phyloP scores from a whole-genome alignment of 1,140 invertebrate species.

The Diorhabda sublineata region DNA sequence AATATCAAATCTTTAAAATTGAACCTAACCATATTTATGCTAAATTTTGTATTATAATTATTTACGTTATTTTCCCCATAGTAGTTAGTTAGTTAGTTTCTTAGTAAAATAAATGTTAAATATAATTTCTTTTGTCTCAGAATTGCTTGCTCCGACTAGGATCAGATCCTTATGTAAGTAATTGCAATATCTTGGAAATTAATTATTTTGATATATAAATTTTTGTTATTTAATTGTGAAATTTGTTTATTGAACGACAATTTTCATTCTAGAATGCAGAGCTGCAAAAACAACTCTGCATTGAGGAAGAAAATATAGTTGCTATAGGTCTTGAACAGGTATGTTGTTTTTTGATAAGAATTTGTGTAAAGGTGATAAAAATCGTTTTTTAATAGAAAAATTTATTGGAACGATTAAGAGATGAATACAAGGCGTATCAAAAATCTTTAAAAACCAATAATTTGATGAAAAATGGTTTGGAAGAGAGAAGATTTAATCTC shows the following conservation, averaged over 20 bases:
- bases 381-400: conserved; percentile 35
- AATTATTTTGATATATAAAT: background rate
- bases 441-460: conserved; percentile 34
- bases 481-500: conserved; percentile 40
- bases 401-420: conserved; percentile 38
- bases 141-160: conserved; percentile 11
- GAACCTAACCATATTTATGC: too few species aligned
- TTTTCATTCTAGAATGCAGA: conserved; percentile 22
- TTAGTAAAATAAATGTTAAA: too few species aligned
- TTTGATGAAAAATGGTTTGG: conserved; percentile 34
- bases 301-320: conserved; percentile 54
- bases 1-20: too few species aligned
- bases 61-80: too few species aligned
- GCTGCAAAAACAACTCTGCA: conserved; percentile 51
- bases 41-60: too few species aligned
- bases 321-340: conserved; percentile 53
- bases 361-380: background rate
- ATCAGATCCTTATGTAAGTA: conserved; percentile 19
- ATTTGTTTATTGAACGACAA: background rate
- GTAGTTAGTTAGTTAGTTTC: too few species aligned
- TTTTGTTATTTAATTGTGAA: conserved; percentile 1
- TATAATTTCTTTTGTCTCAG: conserved; percentile 13
- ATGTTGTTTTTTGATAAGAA: conserved; percentile 27
- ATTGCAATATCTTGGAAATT: too few species aligned
- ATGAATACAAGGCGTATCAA: conserved; percentile 39